Evolutionary conservation across 2,113 vertebrate species (phyloP).

Genomic region (Plestiodon gilberti): DNA sequence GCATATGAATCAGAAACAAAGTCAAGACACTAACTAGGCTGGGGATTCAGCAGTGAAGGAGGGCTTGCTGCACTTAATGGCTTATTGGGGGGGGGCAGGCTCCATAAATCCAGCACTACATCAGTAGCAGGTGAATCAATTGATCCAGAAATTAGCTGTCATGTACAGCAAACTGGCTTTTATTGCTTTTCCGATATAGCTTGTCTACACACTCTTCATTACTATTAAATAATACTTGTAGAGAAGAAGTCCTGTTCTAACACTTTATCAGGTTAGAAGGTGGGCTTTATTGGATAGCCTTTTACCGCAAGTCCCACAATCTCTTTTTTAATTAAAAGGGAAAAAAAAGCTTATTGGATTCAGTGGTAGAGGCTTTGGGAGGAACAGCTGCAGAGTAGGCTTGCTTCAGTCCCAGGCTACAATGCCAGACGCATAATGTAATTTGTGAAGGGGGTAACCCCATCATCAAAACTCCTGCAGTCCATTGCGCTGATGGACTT

Average conservation of each 20-base stretch:
- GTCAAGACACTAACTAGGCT: background rate
- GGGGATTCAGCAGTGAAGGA: constrained; percentile 25
- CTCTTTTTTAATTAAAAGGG: constrained; percentile 4
- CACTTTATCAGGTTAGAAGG: constrained; percentile 48
- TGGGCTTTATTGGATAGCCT: constrained; percentile 27
- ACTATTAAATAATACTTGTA: constrained; percentile 58
- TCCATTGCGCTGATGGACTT: background rate
- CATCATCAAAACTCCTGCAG: background rate
- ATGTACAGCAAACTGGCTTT: constrained; percentile 56
- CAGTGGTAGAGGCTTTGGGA: constrained; percentile 13
- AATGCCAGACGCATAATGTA: background rate
- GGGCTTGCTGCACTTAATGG: constrained; percentile 29
- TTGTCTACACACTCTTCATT: constrained; percentile 47
- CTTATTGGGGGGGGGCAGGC: constrained; percentile 39
- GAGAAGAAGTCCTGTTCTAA: constrained; percentile 40
- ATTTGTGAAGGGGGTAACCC: background rate
- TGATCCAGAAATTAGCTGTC: constrained; percentile 64
- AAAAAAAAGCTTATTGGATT: constrained; percentile 35
- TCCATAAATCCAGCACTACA: constrained; percentile 34
- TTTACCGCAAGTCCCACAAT: constrained; percentile 23
- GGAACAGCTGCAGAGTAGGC: constrained; percentile 6
- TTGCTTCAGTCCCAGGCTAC: background rate
- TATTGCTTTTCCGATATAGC: constrained; percentile 70
- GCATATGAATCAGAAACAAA: constrained; percentile 17
- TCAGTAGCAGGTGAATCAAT: constrained; percentile 64